Evolutionary conservation across 1,140 invertebrate species (phyloP), one percentile per base, ranked within the genome.

Genomic region (Trypoxylus dichotomus): DNA sequence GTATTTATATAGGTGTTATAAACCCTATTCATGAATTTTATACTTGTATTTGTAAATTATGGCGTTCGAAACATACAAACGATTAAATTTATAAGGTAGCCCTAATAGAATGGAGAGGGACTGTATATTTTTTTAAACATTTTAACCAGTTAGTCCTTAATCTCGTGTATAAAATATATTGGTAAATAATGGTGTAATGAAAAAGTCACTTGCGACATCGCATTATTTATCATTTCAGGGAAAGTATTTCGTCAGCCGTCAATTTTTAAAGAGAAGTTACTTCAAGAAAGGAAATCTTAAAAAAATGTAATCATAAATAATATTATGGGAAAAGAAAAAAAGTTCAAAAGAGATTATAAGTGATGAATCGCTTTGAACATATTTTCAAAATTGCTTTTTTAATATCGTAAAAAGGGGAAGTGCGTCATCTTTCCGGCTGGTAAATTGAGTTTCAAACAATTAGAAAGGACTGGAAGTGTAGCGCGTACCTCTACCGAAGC

Each of bases 341-440:
- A 54, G 47, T 54, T 15, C 5, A 54, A 19, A 54, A 54, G 47
- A 54, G 47, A 54, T 19, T 54, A 54, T 15, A 19, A 54, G 47
- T 54, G 47, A 54, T 54, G 47, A 54, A 54, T 54, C 19, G 47
- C 47, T 54, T 47, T 19, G 5, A 54, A 54, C 47, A 54, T 54
- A 54, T 54, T 54, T 54, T 54, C 47, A 54, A 54, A 54, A 54
- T 54, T 54, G 47, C 47, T 54, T 54, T 54, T 54, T 54, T 54
- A 54, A 54, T 54, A 54, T 54, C 47, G n/a, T 54, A 54, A 54
- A 37, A 37, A 54, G 47, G 15, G 47, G 47, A 54, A 54, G n/a
- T 19, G 47, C 47, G 47, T 54, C 47, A 54, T 54, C 13, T 19
- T 54, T 19, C 47, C 19, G 47, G 19, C 47, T n/a, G 47, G 19